These are phyloP conservation scores for Salminus brasiliensis DNA, from an alignment of 2,113 vertebrate species.

Conservation along the genomic window DNA sequence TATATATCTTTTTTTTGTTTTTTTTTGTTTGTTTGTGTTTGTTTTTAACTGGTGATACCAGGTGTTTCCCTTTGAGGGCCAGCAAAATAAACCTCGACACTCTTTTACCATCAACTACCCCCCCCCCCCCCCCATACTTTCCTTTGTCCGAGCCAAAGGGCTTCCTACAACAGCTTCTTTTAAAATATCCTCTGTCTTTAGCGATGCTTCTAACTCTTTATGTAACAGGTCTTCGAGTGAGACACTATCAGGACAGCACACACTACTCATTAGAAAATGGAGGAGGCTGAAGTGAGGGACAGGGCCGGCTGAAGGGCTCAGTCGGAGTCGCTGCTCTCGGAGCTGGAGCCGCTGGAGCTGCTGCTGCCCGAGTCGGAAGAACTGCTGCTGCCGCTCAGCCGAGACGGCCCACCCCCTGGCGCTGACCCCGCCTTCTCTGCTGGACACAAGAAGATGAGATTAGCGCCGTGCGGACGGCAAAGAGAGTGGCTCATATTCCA, in stretches of 20 bases:
- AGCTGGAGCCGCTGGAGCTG: conserved; percentile 94
- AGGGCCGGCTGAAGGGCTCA: conserved; percentile 61
- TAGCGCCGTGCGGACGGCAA: not conserved
- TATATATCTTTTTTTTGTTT: conserved; percentile 9
- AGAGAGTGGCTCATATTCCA: not conserved
- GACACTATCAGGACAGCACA: conserved; percentile 55
- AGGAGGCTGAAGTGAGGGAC: conserved; percentile 40
- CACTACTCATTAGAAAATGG: conserved; percentile 54
- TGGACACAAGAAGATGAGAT: conserved; percentile 36
- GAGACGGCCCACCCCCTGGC: conserved; percentile 83
- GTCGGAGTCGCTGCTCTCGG: conserved; percentile 90
- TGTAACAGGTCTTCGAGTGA: conserved; percentile 50
- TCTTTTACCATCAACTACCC: conserved; percentile 31
- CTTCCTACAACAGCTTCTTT: conserved; percentile 52
- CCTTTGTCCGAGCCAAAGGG: conserved; percentile 39
- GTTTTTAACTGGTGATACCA: conserved; percentile 42
- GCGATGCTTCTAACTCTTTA: conserved; percentile 44
- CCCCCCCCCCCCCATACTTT: conserved; percentile 1
- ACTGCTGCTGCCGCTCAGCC: conserved; percentile 88
- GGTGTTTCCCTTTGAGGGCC: conserved; percentile 57
- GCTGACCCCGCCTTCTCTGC: conserved; percentile 83
- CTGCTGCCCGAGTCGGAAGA: conserved; percentile 91
- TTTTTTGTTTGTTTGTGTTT: not conserved
- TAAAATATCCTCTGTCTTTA: conserved; percentile 55
- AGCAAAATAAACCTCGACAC: conserved; percentile 40